Evolutionary conservation across 2,113 vertebrate genomes (phyloP).

Genomic region (Ailuropoda melanoleuca): DNA sequence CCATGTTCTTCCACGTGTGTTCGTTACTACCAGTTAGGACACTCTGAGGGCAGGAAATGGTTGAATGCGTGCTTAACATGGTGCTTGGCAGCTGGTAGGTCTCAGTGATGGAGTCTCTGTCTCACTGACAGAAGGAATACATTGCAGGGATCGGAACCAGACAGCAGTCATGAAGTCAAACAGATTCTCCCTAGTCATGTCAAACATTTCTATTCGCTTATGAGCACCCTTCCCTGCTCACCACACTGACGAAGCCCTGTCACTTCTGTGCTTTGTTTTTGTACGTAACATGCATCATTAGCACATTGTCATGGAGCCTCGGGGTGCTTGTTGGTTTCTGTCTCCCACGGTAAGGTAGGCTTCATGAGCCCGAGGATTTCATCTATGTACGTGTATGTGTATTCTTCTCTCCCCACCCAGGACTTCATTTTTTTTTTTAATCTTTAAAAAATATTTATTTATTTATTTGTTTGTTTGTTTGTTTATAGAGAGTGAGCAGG

Average conservation of each 20-base stretch:
- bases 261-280: not conserved
- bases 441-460: not conserved
- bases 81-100: not conserved
- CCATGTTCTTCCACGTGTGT: not conserved
- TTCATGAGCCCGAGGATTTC: not conserved
- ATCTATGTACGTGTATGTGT: not conserved
- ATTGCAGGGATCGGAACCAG: not conserved
- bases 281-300: rapidly evolving
- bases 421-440: not conserved
- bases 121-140: not conserved
- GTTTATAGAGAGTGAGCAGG: not conserved
- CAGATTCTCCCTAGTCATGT: not conserved
- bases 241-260: not conserved
- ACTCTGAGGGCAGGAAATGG: not conserved
- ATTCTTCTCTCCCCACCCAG: not conserved
- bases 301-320: rapidly evolving
- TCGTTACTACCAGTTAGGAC: not conserved
- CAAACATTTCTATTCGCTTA: not conserved
- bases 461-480: not conserved
- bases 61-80: not conserved
- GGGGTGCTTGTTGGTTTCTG: not conserved
- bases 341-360: not conserved
- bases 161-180: not conserved
- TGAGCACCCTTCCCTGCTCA: not conserved
- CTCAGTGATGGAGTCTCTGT: not conserved